These are phyloP conservation scores for Meriones unguiculatus DNA, from an alignment of 2,113 vertebrate genomes.

Conservation along the genomic window DNA sequence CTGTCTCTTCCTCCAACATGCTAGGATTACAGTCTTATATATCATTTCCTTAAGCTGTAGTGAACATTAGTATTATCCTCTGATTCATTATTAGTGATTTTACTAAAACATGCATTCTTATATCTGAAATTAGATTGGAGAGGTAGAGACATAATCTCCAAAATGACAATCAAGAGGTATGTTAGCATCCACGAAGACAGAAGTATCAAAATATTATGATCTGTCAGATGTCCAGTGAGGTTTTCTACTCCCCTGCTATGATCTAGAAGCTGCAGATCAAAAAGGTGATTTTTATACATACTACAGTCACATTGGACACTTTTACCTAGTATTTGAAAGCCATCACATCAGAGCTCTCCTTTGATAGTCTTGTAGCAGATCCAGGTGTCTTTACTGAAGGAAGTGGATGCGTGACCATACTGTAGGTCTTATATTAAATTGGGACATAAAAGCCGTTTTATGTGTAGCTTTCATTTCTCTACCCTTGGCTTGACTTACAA, in stretches of 20 bases:
- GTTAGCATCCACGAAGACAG: background rate
- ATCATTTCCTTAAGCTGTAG: background rate
- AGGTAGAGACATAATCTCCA: background rate
- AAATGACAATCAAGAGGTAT: background rate
- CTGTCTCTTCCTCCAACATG: background rate
- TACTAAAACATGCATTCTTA: background rate
- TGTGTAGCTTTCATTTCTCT: conserved; percentile 81
- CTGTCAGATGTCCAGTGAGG: conserved; percentile 22
- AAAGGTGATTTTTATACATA: background rate
- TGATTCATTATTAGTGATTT: background rate
- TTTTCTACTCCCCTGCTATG: background rate
- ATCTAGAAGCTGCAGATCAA: conserved; percentile 58
- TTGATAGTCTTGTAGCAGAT: conserved; percentile 68
- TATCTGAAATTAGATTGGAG: conserved; percentile 2
- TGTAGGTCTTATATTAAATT: conserved; percentile 61
- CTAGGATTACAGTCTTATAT: background rate
- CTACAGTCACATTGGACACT: fast-evolving
- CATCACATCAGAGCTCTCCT: conserved; percentile 57
- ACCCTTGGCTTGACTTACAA: conserved; percentile 84
- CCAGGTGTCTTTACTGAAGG: conserved; percentile 52
- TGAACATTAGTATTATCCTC: background rate
- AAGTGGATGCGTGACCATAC: conserved; percentile 56
- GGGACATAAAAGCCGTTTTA: conserved; percentile 80
- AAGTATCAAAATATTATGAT: background rate
- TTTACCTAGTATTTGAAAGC: conserved; percentile 40